phyloP scores from a whole-genome alignment of 2,888 invertebrate genomes.

The Anthoptus insignis region DNA sequence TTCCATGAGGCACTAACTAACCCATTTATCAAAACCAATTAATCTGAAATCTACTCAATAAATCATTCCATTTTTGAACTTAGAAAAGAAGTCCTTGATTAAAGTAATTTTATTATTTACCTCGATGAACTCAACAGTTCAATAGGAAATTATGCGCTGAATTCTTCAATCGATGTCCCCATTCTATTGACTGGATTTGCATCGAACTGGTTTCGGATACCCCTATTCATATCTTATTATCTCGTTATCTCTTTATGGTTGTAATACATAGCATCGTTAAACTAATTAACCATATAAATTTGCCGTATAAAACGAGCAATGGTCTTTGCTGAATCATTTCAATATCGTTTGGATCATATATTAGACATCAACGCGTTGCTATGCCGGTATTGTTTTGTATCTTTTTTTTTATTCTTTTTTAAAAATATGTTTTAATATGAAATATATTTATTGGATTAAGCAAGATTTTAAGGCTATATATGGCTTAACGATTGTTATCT shows the following conservation, averaged over 20 bases:
- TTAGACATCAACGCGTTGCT: conserved; percentile 14
- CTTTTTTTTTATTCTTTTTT: too few relatives aligned
- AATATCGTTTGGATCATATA: neutral
- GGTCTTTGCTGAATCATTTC: neutral
- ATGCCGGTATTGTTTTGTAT: too few relatives aligned
- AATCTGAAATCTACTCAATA: neutral
- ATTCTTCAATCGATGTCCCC: conserved; percentile 71
- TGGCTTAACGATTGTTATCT: too few relatives aligned
- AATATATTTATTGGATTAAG: too few relatives aligned
- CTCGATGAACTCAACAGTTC: conserved; percentile 64
- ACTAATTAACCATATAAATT: conserved; percentile 51
- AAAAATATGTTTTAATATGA: too few relatives aligned
- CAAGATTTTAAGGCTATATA: too few relatives aligned
- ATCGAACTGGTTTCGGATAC: conserved; percentile 56
- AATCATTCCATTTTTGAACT: conserved; percentile 17
- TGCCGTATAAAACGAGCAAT: conserved; percentile 23
- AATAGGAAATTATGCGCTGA: conserved; percentile 72
- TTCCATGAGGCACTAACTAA: too few relatives aligned
- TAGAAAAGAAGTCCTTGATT: conserved; percentile 49
- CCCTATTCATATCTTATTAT: conserved; percentile 62
- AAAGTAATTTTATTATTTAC: conserved; percentile 61
- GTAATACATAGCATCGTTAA: conserved; percentile 58
- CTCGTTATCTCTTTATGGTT: conserved; percentile 62
- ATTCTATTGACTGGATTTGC: conserved; percentile 64
- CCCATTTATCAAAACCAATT: too few relatives aligned